Conservation (phyloP, 2,888 invertebrate species). For the Drosophila pseudotakahashii region DNA sequence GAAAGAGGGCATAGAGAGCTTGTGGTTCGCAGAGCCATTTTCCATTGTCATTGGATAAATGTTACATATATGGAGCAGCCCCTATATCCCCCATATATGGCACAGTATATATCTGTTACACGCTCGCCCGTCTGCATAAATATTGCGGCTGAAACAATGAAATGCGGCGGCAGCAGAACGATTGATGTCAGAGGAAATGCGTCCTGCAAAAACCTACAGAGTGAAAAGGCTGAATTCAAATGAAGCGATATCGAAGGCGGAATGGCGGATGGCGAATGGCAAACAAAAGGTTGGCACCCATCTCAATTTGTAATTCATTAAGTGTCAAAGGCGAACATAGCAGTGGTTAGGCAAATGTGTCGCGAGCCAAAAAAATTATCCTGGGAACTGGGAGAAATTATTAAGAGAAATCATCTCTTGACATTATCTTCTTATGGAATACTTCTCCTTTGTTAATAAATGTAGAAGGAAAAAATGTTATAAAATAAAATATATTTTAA, state of each 20-base stretch:
- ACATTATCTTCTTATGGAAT: too few relatives aligned
- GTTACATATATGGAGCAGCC: conserved; percentile 1
- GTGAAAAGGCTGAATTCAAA: conserved; percentile 39
- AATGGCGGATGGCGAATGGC: not conserved
- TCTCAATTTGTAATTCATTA: conserved; percentile 23
- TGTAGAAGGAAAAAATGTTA: too few relatives aligned
- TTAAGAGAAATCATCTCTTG: not conserved
- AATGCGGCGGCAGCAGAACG: conserved; percentile 40
- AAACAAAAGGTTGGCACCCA: conserved; percentile 8
- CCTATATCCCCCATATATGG: not conserved
- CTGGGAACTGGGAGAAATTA: not conserved
- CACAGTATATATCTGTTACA: conserved; percentile 15
- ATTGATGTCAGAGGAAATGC: conserved; percentile 69
- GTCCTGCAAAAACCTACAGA: conserved; percentile 21
- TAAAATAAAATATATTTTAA: too few relatives aligned
- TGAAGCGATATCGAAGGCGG: conserved; percentile 19
- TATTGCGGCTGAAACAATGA: conserved; percentile 54
- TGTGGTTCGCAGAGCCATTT: conserved; percentile 45
- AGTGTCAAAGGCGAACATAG: conserved; percentile 12
- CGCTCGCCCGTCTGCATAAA: conserved; percentile 11
- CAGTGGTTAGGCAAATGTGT: not conserved
- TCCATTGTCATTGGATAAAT: conserved; percentile 36
- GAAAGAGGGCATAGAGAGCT: conserved; percentile 28
- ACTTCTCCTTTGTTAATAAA: too few relatives aligned
- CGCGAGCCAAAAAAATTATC: not conserved